phyloP scores from a whole-genome alignment of 2,888 invertebrate genomes.

The Colostygia pectinataria region DNA sequence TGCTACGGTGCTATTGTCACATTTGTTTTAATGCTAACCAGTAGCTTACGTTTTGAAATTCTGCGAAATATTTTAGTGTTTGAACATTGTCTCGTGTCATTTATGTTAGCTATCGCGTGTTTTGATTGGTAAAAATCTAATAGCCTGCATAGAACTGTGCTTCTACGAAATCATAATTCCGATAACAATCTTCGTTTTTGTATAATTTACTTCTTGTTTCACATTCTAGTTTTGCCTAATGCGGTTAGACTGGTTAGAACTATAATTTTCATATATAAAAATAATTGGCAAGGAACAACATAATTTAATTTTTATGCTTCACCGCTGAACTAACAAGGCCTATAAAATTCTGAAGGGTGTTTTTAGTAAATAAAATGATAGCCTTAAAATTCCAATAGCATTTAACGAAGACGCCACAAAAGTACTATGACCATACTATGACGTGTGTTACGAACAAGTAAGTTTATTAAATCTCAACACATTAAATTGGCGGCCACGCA shows the following conservation, averaged over 20 bases:
- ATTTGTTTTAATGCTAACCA: constrained; percentile 20
- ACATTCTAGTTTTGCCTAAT: constrained; percentile 5
- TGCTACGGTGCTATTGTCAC: constrained; percentile 23
- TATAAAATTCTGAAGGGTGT: constrained; percentile 19
- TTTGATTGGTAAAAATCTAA: no score
- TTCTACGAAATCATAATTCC: constrained; percentile 6
- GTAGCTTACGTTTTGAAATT: not conserved
- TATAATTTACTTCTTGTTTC: not conserved
- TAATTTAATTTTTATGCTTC: constrained; percentile 65
- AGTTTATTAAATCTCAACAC: constrained; percentile 15
- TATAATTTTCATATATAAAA: constrained; percentile 52
- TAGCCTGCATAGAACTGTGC: not conserved
- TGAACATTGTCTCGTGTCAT: no score
- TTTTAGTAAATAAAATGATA: constrained; percentile 19
- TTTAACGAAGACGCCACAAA: constrained; percentile 13
- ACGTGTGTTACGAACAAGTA: constrained; percentile 1
- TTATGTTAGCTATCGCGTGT: no score
- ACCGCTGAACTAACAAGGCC: constrained; percentile 52
- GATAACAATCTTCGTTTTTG: constrained; percentile 9
- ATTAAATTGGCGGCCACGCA: constrained; percentile 15
- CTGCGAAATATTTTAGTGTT: not conserved
- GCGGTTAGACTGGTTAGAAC: constrained; percentile 27
- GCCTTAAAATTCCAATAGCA: constrained; percentile 11
- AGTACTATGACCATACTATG: constrained; percentile 3
- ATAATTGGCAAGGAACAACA: constrained; percentile 49